A percentile compares a stretch with the other conserved stretches of the same genome.
phyloP scores from a whole-genome alignment of 2,888 invertebrate genomes.

The Seira sanloemensis region DNA sequence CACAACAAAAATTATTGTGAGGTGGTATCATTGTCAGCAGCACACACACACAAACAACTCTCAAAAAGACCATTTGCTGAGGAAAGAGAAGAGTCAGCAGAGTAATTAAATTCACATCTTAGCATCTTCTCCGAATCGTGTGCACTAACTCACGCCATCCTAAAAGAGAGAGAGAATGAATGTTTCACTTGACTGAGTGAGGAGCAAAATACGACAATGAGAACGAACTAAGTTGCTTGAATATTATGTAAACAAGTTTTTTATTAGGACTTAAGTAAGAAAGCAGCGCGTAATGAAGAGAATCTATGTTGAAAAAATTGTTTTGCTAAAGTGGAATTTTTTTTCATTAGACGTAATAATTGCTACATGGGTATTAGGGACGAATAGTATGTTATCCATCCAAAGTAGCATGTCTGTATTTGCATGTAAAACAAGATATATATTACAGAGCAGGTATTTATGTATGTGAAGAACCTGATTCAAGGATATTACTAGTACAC shows the following conservation, averaged over 20 bases:
- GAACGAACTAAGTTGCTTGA: not conserved
- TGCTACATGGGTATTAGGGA: too few species aligned
- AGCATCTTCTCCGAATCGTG: not conserved
- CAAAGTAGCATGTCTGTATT: not conserved
- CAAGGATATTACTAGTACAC: too few species aligned
- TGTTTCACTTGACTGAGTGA: not conserved
- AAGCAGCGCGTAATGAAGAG: not conserved
- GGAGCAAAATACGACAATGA: not conserved
- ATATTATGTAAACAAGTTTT: not conserved
- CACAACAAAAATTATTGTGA: not conserved
- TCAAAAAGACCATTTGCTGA: not conserved
- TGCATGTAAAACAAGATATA: not conserved
- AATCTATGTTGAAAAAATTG: not conserved
- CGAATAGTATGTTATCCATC: not conserved
- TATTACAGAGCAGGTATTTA: not conserved
- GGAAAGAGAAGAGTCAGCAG: not conserved
- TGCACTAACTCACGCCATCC: not conserved
- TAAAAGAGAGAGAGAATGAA: too few species aligned
- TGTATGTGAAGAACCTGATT: too few species aligned
- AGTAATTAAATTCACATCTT: slow-evolving; percentile 47
- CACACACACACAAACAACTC: not conserved
- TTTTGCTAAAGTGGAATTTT: not conserved
- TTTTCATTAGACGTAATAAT: not conserved
- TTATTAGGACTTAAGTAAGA: not conserved
- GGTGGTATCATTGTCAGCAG: not conserved